phyloP scores from a whole-genome alignment of 2,797 vertebrate genomes.

The Microctenopoma stevenorrisi region DNA sequence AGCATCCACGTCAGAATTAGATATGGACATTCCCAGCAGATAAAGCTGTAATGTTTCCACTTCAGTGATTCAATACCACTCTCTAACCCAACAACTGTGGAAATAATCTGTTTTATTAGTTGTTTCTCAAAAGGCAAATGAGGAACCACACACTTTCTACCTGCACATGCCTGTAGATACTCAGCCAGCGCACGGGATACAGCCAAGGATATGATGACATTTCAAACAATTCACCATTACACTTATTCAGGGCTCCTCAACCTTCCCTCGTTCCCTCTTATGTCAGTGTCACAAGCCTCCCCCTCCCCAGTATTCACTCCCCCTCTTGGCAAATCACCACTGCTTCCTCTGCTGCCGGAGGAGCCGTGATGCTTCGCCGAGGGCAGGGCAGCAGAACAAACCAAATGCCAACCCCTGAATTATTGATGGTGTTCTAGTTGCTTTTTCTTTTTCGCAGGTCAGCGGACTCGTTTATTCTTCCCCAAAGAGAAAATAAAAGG shows the following conservation, averaged over 20 bases:
- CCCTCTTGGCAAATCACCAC: not conserved
- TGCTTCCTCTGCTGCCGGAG: slow-evolving; percentile 26
- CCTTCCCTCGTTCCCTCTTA: not conserved
- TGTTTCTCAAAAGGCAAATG: not conserved
- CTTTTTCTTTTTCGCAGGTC: slow-evolving; percentile 14
- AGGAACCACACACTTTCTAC: not conserved
- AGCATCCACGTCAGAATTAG: slow-evolving; percentile 28
- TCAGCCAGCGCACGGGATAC: too few species aligned
- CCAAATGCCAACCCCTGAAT: slow-evolving; percentile 74
- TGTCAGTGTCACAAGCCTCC: not conserved
- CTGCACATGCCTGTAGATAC: slow-evolving; percentile 15
- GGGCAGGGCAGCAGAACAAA: slow-evolving; percentile 41
- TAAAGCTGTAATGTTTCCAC: slow-evolving; percentile 5
- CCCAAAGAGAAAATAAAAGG: not conserved
- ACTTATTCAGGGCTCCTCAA: not conserved
- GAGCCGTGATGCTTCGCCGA: slow-evolving; percentile 64
- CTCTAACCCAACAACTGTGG: not conserved
- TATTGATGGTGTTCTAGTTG: slow-evolving; percentile 69
- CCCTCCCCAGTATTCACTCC: not conserved
- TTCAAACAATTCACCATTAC: not conserved
- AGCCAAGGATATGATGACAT: slow-evolving; percentile 13
- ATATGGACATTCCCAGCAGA: slow-evolving; percentile 11
- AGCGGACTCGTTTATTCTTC: not conserved
- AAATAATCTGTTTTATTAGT: slow-evolving; percentile 24
- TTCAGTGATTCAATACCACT: slow-evolving; percentile 2